Percentiles rank a stretch among this genome's conserved stretches.
Evolutionary conservation across 2,888 invertebrate genomes (phyloP).

Genomic region (Neuroscelio doddi): DNA sequence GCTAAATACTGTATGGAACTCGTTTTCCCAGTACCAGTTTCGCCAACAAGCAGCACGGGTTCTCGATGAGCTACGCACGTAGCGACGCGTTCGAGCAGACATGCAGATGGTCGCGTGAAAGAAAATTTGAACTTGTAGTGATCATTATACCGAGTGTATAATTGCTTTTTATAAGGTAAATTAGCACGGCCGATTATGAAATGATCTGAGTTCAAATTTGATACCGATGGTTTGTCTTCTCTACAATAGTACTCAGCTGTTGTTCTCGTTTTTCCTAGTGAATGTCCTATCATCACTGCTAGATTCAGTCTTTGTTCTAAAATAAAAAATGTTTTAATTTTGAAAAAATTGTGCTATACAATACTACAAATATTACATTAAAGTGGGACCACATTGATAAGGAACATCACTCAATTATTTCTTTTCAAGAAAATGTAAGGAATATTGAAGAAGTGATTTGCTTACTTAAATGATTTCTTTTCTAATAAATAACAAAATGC

Average conservation of each 20-base stretch:
- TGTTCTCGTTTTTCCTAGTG: slow-evolving; percentile 86
- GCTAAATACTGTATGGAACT: slow-evolving; percentile 90
- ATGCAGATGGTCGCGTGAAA: slow-evolving; percentile 86
- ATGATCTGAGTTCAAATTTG: slow-evolving; percentile 72
- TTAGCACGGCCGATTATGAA: slow-evolving; percentile 83
- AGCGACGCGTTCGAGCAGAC: slow-evolving; percentile 90
- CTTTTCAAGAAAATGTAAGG: too few species aligned
- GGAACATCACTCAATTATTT: too few species aligned
- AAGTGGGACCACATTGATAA: too few species aligned
- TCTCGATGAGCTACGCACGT: slow-evolving; percentile 88
- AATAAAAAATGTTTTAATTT: slow-evolving; percentile 32
- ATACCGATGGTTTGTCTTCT: slow-evolving; percentile 84
- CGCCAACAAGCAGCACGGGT: slow-evolving; percentile 95
- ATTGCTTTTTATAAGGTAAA: slow-evolving; percentile 59
- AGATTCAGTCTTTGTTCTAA: slow-evolving; percentile 78
- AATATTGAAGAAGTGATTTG: too few species aligned
- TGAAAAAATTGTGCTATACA: too few species aligned
- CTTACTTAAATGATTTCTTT: too few species aligned
- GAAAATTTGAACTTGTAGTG: slow-evolving; percentile 78
- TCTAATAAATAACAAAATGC: too few species aligned
- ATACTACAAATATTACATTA: too few species aligned
- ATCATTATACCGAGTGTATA: slow-evolving; percentile 54
- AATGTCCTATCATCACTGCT: slow-evolving; percentile 83
- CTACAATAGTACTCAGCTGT: slow-evolving; percentile 87
- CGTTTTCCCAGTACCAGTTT: slow-evolving; percentile 99